phyloP scores from a whole-genome alignment of 2,113 vertebrate species.

The Myiozetetes cayanensis region DNA sequence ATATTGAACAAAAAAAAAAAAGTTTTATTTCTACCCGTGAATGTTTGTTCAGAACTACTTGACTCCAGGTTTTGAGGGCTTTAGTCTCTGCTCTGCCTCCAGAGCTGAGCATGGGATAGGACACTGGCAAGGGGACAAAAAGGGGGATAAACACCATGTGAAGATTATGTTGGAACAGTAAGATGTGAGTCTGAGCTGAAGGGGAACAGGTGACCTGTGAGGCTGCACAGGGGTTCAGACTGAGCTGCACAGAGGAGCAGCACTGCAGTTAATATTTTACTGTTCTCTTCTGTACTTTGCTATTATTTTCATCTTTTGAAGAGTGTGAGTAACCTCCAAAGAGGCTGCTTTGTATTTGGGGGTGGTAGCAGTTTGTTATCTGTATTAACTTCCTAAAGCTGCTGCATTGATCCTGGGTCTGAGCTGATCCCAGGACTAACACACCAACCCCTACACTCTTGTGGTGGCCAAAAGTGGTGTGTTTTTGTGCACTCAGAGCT shows the following conservation, averaged over 20 bases:
- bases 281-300: background rate
- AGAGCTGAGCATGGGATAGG: background rate
- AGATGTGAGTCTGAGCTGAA: background rate
- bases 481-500: background rate
- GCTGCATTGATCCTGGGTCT: background rate
- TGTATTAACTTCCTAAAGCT: background rate
- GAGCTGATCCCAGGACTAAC: background rate
- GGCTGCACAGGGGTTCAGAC: background rate
- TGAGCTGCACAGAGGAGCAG: background rate
- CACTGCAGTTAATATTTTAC: background rate
- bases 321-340: background rate
- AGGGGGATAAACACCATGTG: rapidly evolving
- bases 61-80: background rate
- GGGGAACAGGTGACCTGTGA: background rate
- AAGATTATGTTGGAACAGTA: background rate
- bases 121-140: background rate
- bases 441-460: background rate
- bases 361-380: background rate
- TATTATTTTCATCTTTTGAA: background rate
- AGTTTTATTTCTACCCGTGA: background rate
- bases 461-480: background rate
- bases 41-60: background rate
- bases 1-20: background rate
- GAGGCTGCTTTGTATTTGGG: background rate
- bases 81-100: background rate